Conservation (phyloP, 1,140 invertebrate genomes). For the Chrysoperla carnea region DNA sequence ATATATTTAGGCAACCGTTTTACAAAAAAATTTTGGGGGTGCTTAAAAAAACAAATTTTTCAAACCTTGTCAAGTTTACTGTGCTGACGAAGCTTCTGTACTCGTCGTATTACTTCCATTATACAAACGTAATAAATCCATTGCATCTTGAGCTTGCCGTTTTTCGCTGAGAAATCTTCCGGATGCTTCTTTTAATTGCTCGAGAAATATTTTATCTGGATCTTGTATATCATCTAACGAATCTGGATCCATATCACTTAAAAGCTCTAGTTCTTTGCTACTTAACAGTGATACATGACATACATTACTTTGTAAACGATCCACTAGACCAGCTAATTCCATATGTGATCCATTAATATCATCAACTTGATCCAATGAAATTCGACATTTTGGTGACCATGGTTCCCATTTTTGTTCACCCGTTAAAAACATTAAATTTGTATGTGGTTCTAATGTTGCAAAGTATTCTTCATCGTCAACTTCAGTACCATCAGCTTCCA, state of each 20-base stretch:
- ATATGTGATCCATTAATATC: constrained; percentile 32
- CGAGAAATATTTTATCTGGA: constrained; percentile 57
- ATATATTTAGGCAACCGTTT: no score
- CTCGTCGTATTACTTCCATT: neutral
- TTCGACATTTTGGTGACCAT: constrained; percentile 25
- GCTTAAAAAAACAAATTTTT: no score
- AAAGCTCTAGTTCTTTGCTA: constrained; percentile 56
- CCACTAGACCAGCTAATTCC: constrained; percentile 41
- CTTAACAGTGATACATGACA: constrained; percentile 65
- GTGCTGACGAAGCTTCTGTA: no score
- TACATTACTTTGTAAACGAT: constrained; percentile 54
- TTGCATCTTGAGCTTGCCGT: constrained; percentile 63
- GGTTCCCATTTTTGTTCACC: constrained; percentile 53
- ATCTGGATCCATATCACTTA: constrained; percentile 73
- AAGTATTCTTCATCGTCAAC: constrained; percentile 81
- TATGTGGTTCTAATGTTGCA: constrained; percentile 62
- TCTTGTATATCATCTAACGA: constrained; percentile 63
- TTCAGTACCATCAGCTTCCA: constrained; percentile 74
- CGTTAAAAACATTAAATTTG: constrained; percentile 59
- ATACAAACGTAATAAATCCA: constrained; percentile 45
- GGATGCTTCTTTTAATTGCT: constrained; percentile 67
- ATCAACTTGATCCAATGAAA: constrained; percentile 48
- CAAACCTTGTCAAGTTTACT: no score
- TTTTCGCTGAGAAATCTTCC: constrained; percentile 62
- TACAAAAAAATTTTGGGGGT: no score